Conservation (phyloP, 2,113 vertebrate genomes). For the Chrysochloris asiatica region DNA sequence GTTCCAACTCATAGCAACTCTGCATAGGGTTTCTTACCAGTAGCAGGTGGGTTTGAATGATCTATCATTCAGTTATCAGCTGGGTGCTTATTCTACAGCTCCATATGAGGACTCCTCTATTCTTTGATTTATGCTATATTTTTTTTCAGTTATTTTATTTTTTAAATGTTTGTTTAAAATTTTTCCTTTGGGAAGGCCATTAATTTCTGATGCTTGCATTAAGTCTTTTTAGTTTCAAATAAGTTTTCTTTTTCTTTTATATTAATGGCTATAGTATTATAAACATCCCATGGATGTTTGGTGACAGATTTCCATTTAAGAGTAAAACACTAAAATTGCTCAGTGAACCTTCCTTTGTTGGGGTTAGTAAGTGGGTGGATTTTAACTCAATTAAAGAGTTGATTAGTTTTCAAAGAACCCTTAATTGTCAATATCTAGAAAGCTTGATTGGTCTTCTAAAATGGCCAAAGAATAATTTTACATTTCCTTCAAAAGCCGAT, state of each 20-base stretch:
- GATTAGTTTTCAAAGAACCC: not conserved
- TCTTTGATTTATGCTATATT: too few relatives aligned
- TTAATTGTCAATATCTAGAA: not conserved
- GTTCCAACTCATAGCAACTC: too few relatives aligned
- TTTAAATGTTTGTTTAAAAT: too few relatives aligned
- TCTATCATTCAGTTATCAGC: too few relatives aligned
- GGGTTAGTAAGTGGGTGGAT: not conserved
- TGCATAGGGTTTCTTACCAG: too few relatives aligned
- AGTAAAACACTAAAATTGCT: not conserved
- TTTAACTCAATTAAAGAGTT: slow-evolving; percentile 12
- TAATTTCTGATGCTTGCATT: not conserved
- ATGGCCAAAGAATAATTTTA: not conserved
- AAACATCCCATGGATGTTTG: not conserved
- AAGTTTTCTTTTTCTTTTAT: too few relatives aligned
- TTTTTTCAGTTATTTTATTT: too few relatives aligned
- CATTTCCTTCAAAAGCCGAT: not conserved
- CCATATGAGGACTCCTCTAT: too few relatives aligned
- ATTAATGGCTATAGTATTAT: not conserved
- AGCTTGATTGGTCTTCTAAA: not conserved
- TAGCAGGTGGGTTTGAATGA: too few relatives aligned
- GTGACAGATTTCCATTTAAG: not conserved
- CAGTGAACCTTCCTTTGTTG: not conserved
- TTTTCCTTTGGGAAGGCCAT: too few relatives aligned
- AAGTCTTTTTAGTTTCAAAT: too few relatives aligned
- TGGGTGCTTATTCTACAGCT: too few relatives aligned